These are phyloP conservation scores for Crocidura indochinensis DNA, from an alignment of 2,797 vertebrate genomes.

Conservation along the genomic window DNA sequence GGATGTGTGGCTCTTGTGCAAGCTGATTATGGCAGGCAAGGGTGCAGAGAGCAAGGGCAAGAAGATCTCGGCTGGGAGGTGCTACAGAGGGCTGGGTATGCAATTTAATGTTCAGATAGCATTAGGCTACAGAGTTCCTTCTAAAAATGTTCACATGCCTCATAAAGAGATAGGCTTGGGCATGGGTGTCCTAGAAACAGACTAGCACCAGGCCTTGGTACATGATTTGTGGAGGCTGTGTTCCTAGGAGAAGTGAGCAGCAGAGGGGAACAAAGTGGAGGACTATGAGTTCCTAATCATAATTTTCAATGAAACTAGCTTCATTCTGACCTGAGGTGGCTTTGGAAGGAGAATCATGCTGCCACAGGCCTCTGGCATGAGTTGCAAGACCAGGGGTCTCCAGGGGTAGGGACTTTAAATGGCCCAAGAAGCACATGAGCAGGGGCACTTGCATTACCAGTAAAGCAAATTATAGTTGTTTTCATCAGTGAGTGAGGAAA, in stretches of 20 bases:
- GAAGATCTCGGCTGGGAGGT: neutral
- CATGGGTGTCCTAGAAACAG: neutral
- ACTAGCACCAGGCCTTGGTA: neutral
- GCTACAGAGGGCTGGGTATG: too few species aligned
- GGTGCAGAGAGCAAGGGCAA: neutral
- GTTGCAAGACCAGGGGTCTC: neutral
- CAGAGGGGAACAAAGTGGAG: neutral
- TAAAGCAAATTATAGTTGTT: neutral
- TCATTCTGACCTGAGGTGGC: neutral
- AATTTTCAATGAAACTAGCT: neutral
- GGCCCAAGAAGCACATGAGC: neutral
- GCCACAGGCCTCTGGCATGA: neutral
- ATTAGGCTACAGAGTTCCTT: neutral
- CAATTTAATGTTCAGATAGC: neutral
- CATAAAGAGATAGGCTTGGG: neutral
- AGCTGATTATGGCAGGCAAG: neutral
- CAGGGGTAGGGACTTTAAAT: neutral
- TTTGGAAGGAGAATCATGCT: neutral
- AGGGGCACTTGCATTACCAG: neutral
- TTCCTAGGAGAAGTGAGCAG: neutral
- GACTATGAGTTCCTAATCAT: neutral
- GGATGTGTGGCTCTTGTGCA: neutral
- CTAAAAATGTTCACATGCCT: slow-evolving; percentile 36
- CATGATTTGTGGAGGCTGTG: neutral
- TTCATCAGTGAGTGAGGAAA: slow-evolving; percentile 26